These are phyloP conservation scores for Oryzias sinensis DNA, from an alignment of 2,797 vertebrate genomes.

Conservation along the genomic window DNA sequence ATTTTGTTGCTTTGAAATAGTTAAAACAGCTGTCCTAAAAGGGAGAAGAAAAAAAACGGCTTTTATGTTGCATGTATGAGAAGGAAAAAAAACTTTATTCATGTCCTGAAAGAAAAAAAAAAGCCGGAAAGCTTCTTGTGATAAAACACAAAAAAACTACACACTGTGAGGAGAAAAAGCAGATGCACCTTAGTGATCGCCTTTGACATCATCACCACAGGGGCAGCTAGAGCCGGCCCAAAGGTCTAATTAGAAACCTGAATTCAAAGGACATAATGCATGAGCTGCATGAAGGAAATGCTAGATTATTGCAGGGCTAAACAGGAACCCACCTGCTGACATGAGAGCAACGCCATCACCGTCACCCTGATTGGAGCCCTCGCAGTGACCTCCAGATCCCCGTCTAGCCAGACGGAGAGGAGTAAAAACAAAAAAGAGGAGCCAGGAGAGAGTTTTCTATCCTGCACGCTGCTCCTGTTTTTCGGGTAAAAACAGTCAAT, in stretches of 20 bases:
- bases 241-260: slow-evolving; percentile 66
- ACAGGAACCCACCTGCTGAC: slow-evolving; percentile 65
- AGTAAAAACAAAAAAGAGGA: too few relatives aligned
- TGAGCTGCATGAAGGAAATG: slow-evolving; percentile 57
- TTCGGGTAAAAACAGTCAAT: slow-evolving; percentile 46
- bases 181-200: slow-evolving; percentile 30
- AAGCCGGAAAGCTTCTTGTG: neutral
- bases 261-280: slow-evolving; percentile 77
- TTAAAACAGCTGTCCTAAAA: slow-evolving; percentile 45
- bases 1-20: slow-evolving; percentile 25
- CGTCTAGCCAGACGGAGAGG: too few relatives aligned
- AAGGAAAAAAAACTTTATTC: slow-evolving; percentile 35
- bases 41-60: neutral
- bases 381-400: slow-evolving; percentile 52
- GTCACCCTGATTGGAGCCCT: slow-evolving; percentile 45
- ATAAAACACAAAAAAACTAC: slow-evolving; percentile 29
- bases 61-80: slow-evolving; percentile 37
- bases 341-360: slow-evolving; percentile 5
- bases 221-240: slow-evolving; percentile 57
- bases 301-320: slow-evolving; percentile 54
- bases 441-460: too few relatives aligned
- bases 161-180: slow-evolving; percentile 33
- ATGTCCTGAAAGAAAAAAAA: slow-evolving; percentile 17
- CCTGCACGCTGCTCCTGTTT: slow-evolving; percentile 1
- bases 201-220: slow-evolving; percentile 63